Base-by-base conservation (phyloP, 1,140 invertebrate genomes). In the Euura saliciscinereae region DNA sequence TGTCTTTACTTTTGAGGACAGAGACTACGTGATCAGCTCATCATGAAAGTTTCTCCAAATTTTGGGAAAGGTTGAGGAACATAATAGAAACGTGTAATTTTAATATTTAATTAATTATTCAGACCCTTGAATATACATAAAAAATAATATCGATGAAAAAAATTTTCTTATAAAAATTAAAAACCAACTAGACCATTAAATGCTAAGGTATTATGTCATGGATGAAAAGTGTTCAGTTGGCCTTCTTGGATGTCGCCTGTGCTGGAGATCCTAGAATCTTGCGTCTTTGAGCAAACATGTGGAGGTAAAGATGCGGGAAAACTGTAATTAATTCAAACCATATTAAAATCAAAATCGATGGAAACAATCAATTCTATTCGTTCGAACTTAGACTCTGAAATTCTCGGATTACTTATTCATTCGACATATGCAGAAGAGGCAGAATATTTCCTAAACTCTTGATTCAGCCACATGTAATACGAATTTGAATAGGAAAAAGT, bases 281-380 rank as follows among this genome's bases (percentile, higher is more conserved):
- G 76, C 89, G 93, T 73, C 97, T 91, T 87, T 97, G 96, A 10
- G 88, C 85, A 80, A 97, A 90, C 96, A 97, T 98, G 80, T 96
- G 94, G 42, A 93, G 81, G 84, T 93, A 98, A 65, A 96, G 87
- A 78, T 92, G 90, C 11, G 95, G 96, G 83, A 97, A 97, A 11
- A 95, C 93, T 94, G 82, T 69, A 90, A 88, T 79, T 80, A 77
- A 79, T 28, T 28, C 28, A 28, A 28, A 28, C 28, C 28, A 28
- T 28, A 28, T 28, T 28, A 28, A 28, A 28, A 28, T 28, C 28
- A 28, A 28, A 28, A 28, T 28, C 28, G 28, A 80, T 82, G 44
- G 71, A 71, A 71, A 75, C 64, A 77, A 74, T 75, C 71, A 67
- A 71, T 68, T 69, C 65, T 59, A 69, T 73, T 71, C 13, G 70